These are phyloP conservation scores for Lemur catta DNA, from an alignment of 2,797 vertebrate genomes.

Conservation along the genomic window DNA sequence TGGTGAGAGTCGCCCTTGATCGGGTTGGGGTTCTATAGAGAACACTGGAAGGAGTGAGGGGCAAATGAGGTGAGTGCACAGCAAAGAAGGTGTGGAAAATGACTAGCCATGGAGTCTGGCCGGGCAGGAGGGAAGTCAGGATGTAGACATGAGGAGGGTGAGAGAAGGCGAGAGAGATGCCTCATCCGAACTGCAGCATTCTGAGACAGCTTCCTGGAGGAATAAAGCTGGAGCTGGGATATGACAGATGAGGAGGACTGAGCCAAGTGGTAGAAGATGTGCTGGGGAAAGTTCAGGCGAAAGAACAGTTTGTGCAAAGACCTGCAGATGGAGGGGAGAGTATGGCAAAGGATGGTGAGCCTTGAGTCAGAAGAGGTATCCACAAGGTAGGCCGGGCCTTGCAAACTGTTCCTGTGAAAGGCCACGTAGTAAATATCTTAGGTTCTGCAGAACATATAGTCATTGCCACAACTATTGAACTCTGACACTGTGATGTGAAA, in stretches of 20 bases:
- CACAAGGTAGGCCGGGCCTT: background rate
- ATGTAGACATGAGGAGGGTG: background rate
- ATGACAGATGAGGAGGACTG: background rate
- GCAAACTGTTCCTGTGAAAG: background rate
- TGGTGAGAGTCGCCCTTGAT: background rate
- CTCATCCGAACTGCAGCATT: background rate
- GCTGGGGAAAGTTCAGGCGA: background rate
- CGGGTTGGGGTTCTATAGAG: background rate
- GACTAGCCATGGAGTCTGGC: background rate
- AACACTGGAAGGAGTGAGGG: background rate
- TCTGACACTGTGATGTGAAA: background rate
- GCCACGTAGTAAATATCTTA: background rate
- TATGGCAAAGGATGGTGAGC: background rate
- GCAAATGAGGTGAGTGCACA: background rate
- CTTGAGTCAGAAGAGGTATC: background rate
- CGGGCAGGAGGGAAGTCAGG: background rate
- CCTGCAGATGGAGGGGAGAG: background rate
- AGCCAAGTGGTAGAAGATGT: background rate
- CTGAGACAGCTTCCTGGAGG: background rate
- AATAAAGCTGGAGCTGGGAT: background rate
- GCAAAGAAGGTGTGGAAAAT: background rate
- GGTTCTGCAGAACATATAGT: background rate
- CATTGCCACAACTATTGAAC: background rate
- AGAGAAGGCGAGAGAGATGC: background rate
- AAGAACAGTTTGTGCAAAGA: background rate